phyloP scores from a whole-genome alignment of 2,888 invertebrate genomes.

The Leptinotarsa rubiginosa region DNA sequence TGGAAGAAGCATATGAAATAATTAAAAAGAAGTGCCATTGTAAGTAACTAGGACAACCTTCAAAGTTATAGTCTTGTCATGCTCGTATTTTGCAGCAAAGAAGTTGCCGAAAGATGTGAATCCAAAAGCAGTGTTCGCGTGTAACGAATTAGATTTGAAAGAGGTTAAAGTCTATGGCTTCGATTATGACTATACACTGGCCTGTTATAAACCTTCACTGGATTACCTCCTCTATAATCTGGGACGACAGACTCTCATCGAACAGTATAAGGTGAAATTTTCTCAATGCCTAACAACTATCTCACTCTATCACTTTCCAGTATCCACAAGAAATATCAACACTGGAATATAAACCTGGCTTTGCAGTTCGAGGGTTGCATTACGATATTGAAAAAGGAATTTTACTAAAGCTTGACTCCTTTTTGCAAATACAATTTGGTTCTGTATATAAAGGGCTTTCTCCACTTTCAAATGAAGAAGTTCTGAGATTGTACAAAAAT shows the following conservation, averaged over 20 bases:
- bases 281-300: not conserved
- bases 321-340: conserved; percentile 87
- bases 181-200: conserved; percentile 98
- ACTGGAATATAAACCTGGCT: conserved; percentile 90
- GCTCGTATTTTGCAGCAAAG: conserved; percentile 72
- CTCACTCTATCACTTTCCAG: conserved; percentile 68
- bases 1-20: conserved; percentile 73
- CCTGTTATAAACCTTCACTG: conserved; percentile 91
- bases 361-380: conserved; percentile 96
- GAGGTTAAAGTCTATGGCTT: conserved; percentile 96
- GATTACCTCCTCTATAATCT: conserved; percentile 92
- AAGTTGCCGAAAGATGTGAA: conserved; percentile 90
- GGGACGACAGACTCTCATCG: conserved; percentile 86
- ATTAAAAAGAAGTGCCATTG: conserved; percentile 79
- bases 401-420: conserved; percentile 93
- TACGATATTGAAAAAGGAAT: conserved; percentile 97
- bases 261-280: conserved; percentile 82
- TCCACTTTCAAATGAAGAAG: conserved; percentile 85
- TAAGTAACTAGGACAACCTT: conserved; percentile 66
- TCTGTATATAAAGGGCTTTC: conserved; percentile 90
- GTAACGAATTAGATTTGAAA: conserved; percentile 92
- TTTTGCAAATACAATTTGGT: conserved; percentile 95
- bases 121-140: conserved; percentile 91
- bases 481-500: conserved; percentile 85
- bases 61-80: conserved; percentile 22